Base-by-base conservation (phyloP, 2,797 vertebrate genomes). In the Pseudotriccus pelzelni region DNA sequence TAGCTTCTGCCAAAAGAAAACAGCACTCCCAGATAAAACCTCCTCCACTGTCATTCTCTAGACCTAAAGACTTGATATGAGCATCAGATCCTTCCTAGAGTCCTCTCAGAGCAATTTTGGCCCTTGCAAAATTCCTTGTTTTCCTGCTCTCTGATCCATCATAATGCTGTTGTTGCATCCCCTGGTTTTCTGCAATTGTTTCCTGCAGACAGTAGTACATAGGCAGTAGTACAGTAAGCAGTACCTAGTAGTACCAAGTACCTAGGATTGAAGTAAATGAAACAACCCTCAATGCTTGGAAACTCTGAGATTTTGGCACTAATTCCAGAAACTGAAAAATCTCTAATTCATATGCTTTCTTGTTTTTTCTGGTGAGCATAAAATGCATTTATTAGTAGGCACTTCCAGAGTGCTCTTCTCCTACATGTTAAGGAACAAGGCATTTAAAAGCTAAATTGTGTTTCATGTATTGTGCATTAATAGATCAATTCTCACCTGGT, bases 401-500 rank as follows among this genome's bases (percentile, higher is more conserved):
- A 39, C 24, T 72, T 89, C 16, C 36, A 53, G 47, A 66, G 55
- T 58, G 6, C 1, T 67, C 23, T 82, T 78, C 55, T 70, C 68
- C 44, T 46, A n/a, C 14, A 3, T 59, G 34, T 59, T 76, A 70
- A 84, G 55, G 60, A 96, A 86, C 39, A 94, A 95, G 58, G 44
- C 50, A 91, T 89, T 96, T 79, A 96, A 86, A 96, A 96, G 63
- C 87, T 94, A 94, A 97, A 93, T 91, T 95, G 49, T 59, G 34
- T 55, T 97, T 97, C 23, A 58, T 90, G 70, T 74, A n/a, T 90
- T 96, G 75, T 93, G 56, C 90, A 91, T 95, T 94, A 96, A 95
- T 94, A 96, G 92, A 95, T 87, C 84, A 92, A 84, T 97, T 96
- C 86, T 93, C 44, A 62, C 79, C 93, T 94, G 79, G 79, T 91